Base-by-base conservation (phyloP, 2,113 vertebrate species). In the Epinephelus moara region DNA sequence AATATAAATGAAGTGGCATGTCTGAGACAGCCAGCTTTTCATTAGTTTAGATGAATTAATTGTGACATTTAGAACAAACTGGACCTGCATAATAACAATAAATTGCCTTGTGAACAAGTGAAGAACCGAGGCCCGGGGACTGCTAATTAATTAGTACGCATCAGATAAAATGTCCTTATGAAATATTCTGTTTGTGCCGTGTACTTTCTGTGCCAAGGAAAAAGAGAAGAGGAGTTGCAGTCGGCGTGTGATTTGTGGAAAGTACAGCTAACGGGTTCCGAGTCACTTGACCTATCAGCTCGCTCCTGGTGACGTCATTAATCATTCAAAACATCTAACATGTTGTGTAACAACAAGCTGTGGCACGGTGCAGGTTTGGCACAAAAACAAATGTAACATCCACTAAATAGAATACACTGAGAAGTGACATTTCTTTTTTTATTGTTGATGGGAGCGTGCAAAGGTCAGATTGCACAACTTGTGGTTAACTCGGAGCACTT, bases 51-150 rank as follows among this genome's bases (percentile, higher is more conserved):
- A 78, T 56, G 71, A 90, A 93, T 91, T 62, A 79, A 86, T 78
- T 82, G 70, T 88, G 88, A 88, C 87, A 90, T 89, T 94, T 90
- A 80, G 70, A 81, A 67, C 57, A 79, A 92, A 82, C 40, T 25
- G 23, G 18, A 77, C 77, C 67, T 81, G 75, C 69, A 84, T 86
- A 84, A 80, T 71, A 85, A 86, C 70, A 92, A 89, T 83, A 71
- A 80, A 86, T 62, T 88, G 76, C 64, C 56, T 78, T 56, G 55
- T 30, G 73, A 88, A 80, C 49, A 79, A 83, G 77, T 69, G 76
- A 75, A 66, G 75, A 75, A 75, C n/a, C 0, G 15, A 73, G 78
- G 74, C 63, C 78, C 10, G 40, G 75, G 76, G 23, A 83, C 40
- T 72, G 50, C 37, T 72, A 78, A 90, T 92, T 87, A 92, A 86